Evolutionary conservation across 2,113 vertebrate genomes (phyloP).

Genomic region (Carollia perspicillata): DNA sequence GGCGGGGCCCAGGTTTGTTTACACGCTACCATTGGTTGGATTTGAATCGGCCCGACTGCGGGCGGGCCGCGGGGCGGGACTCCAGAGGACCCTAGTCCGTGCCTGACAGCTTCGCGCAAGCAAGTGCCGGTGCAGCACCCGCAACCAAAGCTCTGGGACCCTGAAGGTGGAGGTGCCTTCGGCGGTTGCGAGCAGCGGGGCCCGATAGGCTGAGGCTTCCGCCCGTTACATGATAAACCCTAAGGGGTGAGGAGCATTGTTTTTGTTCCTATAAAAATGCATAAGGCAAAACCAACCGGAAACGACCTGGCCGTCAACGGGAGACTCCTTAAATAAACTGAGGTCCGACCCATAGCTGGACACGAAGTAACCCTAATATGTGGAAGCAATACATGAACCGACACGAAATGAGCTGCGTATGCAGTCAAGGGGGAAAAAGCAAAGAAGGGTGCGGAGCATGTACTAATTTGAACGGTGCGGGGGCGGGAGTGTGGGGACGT

Average conservation of each 20-base stretch:
- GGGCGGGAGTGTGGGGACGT: background rate
- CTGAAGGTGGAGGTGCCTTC: background rate
- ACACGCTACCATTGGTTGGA: slow-evolving; percentile 78
- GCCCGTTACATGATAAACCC: background rate
- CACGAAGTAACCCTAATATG: background rate
- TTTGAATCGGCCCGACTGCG: slow-evolving; percentile 76
- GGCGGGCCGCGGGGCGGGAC: slow-evolving; percentile 36
- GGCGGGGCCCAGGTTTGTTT: slow-evolving; percentile 78
- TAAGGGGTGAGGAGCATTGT: background rate
- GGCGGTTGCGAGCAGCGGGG: background rate
- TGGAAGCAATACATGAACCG: background rate
- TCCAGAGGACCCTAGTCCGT: background rate
- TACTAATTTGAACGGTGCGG: background rate
- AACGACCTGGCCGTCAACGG: background rate
- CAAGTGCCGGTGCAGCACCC: fast-evolving
- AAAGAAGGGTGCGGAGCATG: background rate
- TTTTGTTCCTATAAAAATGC: background rate
- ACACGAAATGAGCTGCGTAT: background rate
- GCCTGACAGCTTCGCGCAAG: slow-evolving; percentile 46
- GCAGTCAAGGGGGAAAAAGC: background rate
- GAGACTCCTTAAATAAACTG: background rate
- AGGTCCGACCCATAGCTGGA: background rate
- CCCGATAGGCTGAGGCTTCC: background rate
- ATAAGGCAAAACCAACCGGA: background rate
- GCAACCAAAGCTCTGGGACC: fast-evolving